These are phyloP conservation scores for Antennarius striatus DNA, from an alignment of 2,113 vertebrate genomes.

Conservation along the genomic window DNA sequence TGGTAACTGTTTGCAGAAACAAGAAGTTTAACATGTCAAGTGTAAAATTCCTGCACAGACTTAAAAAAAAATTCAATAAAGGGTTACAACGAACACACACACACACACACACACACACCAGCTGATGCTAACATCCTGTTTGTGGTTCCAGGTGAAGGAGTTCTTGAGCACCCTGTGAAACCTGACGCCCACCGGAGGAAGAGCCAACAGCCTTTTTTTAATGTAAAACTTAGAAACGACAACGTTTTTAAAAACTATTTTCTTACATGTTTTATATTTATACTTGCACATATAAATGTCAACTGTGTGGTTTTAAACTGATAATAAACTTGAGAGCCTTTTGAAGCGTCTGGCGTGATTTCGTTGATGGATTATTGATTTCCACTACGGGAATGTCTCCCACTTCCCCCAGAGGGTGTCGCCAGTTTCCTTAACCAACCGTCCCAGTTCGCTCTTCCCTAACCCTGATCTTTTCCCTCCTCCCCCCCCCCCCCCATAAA, in stretches of 20 bases:
- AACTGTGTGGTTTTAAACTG: background rate
- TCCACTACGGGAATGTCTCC: no score
- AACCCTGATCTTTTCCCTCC: slow-evolving; percentile 2
- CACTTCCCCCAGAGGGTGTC: slow-evolving; percentile 46
- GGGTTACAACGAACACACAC: no score
- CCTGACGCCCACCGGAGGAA: no score
- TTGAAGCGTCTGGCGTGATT: no score
- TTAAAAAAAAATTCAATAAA: no score
- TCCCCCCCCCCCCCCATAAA: no score
- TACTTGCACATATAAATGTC: slow-evolving; percentile 6
- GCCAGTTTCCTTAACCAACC: slow-evolving; percentile 4
- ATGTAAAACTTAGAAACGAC: no score
- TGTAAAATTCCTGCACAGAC: no score
- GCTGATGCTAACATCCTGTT: background rate
- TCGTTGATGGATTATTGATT: no score
- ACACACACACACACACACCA: no score
- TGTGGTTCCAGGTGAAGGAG: slow-evolving; percentile 73
- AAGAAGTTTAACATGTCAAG: no score
- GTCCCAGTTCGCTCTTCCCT: background rate
- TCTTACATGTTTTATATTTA: slow-evolving; percentile 23
- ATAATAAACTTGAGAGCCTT: slow-evolving; percentile 35
- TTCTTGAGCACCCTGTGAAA: slow-evolving; percentile 71
- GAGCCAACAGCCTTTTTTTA: background rate
- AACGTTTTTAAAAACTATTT: background rate
- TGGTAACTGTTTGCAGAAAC: no score